Evolutionary conservation across 1,140 invertebrate genomes (phyloP).

Genomic region (Contarinia nasturtii): DNA sequence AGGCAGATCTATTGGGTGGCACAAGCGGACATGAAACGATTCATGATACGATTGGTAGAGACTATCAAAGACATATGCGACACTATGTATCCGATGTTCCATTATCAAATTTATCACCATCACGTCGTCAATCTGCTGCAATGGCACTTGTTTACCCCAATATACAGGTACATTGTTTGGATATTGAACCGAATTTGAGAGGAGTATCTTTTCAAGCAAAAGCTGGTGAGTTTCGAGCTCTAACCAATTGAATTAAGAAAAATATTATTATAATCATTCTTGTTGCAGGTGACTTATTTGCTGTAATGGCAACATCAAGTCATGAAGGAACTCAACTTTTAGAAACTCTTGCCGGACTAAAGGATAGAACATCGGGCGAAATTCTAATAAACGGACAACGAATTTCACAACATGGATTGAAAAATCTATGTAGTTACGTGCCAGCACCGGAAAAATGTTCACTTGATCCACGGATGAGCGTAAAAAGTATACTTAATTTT

Average conservation of each 20-base stretch:
- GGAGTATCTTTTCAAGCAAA: conserved; percentile 64
- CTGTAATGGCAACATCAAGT: conserved; percentile 70
- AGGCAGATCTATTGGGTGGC: conserved; percentile 17
- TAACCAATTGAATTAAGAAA: too few relatives aligned
- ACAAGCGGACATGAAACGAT: not conserved
- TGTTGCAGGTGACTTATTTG: conserved; percentile 81
- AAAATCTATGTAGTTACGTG: conserved; percentile 27
- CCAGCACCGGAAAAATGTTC: conserved; percentile 19
- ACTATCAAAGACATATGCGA: too few relatives aligned
- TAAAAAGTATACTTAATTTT: conserved; percentile 62
- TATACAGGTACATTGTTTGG: conserved; percentile 40
- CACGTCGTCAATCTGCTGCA: conserved; percentile 22
- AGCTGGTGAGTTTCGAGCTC: too few relatives aligned
- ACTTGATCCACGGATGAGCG: conserved; percentile 51
- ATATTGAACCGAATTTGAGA: conserved; percentile 33
- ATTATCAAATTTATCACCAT: not conserved
- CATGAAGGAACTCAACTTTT: conserved; percentile 61
- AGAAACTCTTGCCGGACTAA: conserved; percentile 56
- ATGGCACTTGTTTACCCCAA: conserved; percentile 34
- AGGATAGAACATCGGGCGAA: conserved; percentile 49
- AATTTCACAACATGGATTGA: conserved; percentile 46
- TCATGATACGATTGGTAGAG: not conserved
- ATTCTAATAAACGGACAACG: conserved; percentile 73
- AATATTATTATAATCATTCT: too few relatives aligned
- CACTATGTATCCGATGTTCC: too few relatives aligned